Evolutionary conservation across 2,797 vertebrate species (phyloP).

Genomic region (Gambelia wislizenii): DNA sequence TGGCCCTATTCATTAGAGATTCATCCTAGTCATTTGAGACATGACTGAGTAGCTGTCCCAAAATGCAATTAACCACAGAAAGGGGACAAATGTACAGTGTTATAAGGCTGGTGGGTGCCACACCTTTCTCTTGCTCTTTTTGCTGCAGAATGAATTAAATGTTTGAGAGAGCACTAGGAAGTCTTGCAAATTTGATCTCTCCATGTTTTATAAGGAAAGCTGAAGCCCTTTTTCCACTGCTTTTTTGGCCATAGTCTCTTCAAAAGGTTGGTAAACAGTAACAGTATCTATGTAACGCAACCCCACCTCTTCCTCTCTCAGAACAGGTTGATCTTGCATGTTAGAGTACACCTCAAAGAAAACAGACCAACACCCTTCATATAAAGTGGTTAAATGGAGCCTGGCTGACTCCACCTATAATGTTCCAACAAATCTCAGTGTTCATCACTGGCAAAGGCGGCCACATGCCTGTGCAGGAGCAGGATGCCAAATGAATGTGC

Average conservation of each 20-base stretch:
- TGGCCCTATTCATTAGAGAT: neutral
- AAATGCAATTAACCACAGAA: constrained; percentile 9
- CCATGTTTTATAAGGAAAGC: constrained; percentile 27
- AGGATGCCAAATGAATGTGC: neutral
- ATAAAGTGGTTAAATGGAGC: neutral
- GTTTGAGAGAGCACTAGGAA: constrained; percentile 49
- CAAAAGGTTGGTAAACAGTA: constrained; percentile 71
- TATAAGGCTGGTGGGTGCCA: constrained; percentile 38
- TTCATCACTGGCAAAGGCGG: neutral
- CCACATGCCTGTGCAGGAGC: neutral
- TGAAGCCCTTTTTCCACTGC: constrained; percentile 74
- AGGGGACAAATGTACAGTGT: constrained; percentile 4
- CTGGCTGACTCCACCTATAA: fast-evolving
- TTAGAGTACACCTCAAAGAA: constrained; percentile 31
- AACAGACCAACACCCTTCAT: constrained; percentile 13
- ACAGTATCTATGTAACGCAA: constrained; percentile 58
- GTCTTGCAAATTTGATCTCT: constrained; percentile 52
- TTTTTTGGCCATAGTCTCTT: constrained; percentile 41
- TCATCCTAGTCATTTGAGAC: constrained; percentile 1
- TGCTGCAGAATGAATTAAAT: constrained; percentile 43
- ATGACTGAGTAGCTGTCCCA: fast-evolving
- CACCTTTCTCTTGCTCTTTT: constrained; percentile 36
- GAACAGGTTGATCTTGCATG: constrained; percentile 58
- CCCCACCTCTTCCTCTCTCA: constrained; percentile 67
- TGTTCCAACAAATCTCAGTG: neutral